Percentiles rank a stretch among this genome's conserved stretches.
Conservation (phyloP, 1,140 invertebrate genomes). For the Caenorhabditis briggsae region DNA sequence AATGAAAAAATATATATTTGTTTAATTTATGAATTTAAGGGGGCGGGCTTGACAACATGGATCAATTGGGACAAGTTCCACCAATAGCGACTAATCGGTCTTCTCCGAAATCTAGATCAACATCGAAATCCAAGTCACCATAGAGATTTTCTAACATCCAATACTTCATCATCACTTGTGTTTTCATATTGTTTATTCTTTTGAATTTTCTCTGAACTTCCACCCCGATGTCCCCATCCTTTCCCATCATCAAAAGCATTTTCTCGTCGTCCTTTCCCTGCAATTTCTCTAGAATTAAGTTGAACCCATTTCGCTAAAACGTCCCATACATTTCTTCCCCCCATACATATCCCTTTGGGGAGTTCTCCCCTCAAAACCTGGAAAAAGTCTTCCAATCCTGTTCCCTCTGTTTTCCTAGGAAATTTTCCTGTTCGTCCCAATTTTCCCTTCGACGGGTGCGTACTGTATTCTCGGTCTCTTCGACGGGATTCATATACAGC, state of each 20-base stretch:
- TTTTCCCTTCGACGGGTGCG: slow-evolving; percentile 13
- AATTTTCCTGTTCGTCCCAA: background rate
- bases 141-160: background rate
- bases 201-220: background rate
- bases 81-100: background rate
- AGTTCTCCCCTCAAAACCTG: background rate
- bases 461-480: slow-evolving; percentile 54
- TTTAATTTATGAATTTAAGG: background rate
- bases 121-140: slow-evolving; percentile 33
- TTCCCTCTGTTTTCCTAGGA: slow-evolving; percentile 26
- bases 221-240: background rate
- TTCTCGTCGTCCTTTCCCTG: slow-evolving; percentile 25
- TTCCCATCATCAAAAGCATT: slow-evolving; percentile 15
- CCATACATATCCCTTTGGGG: slow-evolving; percentile 3
- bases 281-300: background rate
- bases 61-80: background rate
- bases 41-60: background rate
- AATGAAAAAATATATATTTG: background rate
- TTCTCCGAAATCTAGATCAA: background rate
- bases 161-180: background rate
- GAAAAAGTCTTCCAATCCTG: background rate
- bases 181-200: background rate
- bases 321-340: background rate
- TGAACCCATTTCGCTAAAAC: background rate
- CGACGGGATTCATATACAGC: background rate